Evolutionary conservation across 2,113 vertebrate genomes (phyloP).

Genomic region (Conger conger): DNA sequence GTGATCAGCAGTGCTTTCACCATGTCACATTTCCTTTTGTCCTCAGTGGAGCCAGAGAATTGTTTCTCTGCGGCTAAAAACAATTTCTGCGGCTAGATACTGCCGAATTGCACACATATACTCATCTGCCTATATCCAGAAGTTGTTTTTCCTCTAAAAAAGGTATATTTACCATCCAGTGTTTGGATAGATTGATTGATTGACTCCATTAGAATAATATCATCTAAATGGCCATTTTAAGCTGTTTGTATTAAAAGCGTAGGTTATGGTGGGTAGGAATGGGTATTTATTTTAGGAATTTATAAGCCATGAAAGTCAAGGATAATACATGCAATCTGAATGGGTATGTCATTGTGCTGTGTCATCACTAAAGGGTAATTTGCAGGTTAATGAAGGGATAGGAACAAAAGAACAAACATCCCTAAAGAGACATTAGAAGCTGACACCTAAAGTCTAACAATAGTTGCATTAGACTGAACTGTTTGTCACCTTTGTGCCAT

Average conservation of each 20-base stretch:
- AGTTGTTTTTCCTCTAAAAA: background rate
- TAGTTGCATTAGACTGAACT: background rate
- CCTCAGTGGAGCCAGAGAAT: background rate
- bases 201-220: background rate
- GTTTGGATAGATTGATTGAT: background rate
- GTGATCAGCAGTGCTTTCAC: background rate
- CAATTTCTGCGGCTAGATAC: background rate
- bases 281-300: background rate
- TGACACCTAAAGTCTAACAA: constrained; percentile 14
- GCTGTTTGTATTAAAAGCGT: background rate
- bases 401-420: constrained; percentile 4
- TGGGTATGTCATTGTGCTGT: background rate
- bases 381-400: background rate
- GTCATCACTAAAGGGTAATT: background rate
- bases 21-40: too few species aligned
- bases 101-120: background rate
- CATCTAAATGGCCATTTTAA: background rate
- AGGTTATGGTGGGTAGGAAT: background rate
- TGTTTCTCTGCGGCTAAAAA: background rate
- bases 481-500: background rate
- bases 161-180: background rate
- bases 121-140: background rate
- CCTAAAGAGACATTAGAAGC: background rate
- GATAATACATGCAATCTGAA: background rate
- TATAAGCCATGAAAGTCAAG: too few species aligned